phyloP scores from a whole-genome alignment of 2,888 invertebrate genomes.

The Amphipoea lucens region DNA sequence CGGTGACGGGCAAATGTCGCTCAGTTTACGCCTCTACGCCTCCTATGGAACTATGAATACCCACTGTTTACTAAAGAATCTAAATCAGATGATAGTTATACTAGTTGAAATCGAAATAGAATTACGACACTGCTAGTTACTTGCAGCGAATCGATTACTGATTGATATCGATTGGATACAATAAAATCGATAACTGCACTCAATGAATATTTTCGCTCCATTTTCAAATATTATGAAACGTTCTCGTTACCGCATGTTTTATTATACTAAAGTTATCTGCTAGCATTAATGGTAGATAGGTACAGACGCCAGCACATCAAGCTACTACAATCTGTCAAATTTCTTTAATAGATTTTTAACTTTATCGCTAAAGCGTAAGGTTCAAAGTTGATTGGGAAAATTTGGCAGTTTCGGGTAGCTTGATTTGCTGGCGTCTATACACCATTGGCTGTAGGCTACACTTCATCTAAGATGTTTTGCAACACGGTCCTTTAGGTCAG shows the following conservation, averaged over 20 bases:
- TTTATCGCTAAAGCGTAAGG: too few relatives aligned
- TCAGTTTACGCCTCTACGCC: slow-evolving; percentile 60
- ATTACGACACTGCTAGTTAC: slow-evolving; percentile 46
- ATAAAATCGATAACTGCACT: slow-evolving; percentile 21
- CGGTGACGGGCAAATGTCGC: slow-evolving; percentile 85
- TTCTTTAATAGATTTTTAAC: too few relatives aligned
- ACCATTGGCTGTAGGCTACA: slow-evolving; percentile 37
- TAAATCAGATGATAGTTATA: slow-evolving; percentile 50
- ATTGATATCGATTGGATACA: slow-evolving; percentile 51
- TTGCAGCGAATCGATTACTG: slow-evolving; percentile 51
- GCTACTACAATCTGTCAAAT: too few relatives aligned
- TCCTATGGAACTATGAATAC: slow-evolving; percentile 45
- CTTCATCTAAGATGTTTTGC: slow-evolving; percentile 66
- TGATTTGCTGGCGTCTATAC: not conserved
- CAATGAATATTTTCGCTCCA: slow-evolving; percentile 52
- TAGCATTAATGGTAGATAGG: slow-evolving; percentile 14
- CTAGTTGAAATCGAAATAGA: slow-evolving; percentile 32
- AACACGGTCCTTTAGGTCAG: slow-evolving; percentile 71
- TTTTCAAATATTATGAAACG: slow-evolving; percentile 51
- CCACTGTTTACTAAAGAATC: slow-evolving; percentile 69
- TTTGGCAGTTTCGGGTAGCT: too few relatives aligned
- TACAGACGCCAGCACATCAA: too few relatives aligned
- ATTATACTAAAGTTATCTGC: slow-evolving; percentile 24
- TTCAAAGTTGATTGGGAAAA: too few relatives aligned
- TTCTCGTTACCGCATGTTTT: slow-evolving; percentile 34